Percentiles rank a stretch among this genome's conserved stretches.
Evolutionary conservation across 1,140 invertebrate genomes (phyloP).

Genomic region (Wasmannia auropunctata): DNA sequence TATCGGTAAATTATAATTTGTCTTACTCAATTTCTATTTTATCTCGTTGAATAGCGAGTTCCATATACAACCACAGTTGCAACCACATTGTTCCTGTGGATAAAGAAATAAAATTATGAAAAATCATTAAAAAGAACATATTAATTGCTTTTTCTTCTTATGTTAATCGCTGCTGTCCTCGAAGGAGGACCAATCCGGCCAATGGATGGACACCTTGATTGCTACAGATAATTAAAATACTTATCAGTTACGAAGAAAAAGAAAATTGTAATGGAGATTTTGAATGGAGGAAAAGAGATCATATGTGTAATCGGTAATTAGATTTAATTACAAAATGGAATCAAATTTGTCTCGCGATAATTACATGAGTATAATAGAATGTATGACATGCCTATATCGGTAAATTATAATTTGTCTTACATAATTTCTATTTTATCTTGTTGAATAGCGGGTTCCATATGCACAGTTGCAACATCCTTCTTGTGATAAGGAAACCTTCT

Average conservation of each 20-base stretch:
- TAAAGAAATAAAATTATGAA: not conserved
- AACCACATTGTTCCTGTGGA: not conserved
- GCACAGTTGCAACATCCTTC: not conserved
- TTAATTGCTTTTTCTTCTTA: no score
- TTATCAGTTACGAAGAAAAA: not conserved
- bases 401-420: not conserved
- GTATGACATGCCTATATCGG: not conserved
- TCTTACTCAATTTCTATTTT: not conserved
- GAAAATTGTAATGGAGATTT: not conserved
- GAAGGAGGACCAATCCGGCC: no score
- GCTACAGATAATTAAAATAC: not conserved
- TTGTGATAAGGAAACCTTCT: no score
- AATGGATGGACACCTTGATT: no score
- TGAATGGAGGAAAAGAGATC: no score
- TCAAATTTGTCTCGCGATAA: not conserved
- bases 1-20: not conserved
- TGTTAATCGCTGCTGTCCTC: no score
- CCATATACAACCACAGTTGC: not conserved
- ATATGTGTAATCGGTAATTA: not conserved
- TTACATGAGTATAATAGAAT: not conserved
- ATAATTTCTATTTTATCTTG: not conserved
- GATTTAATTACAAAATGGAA: constrained; percentile 9
- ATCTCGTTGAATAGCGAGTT: not conserved
- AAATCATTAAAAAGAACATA: not conserved
- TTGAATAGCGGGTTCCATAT: not conserved